phyloP scores from a whole-genome alignment of 2,797 vertebrate species.

The Gobionotothen gibberifrons region DNA sequence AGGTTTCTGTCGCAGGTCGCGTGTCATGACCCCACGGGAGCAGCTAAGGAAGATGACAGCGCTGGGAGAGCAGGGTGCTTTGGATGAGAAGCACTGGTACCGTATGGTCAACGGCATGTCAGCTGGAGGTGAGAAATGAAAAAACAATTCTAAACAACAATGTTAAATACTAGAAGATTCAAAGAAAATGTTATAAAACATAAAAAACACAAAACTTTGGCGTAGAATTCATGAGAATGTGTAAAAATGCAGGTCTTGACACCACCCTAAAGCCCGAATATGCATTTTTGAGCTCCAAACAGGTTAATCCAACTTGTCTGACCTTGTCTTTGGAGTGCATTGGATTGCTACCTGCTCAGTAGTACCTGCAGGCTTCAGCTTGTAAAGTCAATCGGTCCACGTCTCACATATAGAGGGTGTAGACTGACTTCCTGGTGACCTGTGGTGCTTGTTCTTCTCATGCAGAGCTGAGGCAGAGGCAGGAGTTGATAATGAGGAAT shows the following conservation, averaged over 20 bases:
- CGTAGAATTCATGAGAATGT: not conserved
- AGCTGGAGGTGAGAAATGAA: slow-evolving; percentile 85
- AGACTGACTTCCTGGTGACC: slow-evolving; percentile 17
- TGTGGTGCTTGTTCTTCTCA: slow-evolving; percentile 27
- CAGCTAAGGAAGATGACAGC: slow-evolving; percentile 90
- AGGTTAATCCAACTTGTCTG: not conserved
- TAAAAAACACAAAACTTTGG: not conserved
- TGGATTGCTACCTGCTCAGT: not conserved
- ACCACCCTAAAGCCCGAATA: not conserved
- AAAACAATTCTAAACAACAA: not conserved
- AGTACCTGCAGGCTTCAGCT: slow-evolving; percentile 15
- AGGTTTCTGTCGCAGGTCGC: slow-evolving; percentile 59
- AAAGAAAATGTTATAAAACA: not conserved
- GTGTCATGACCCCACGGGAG: slow-evolving; percentile 90
- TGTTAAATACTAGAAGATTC: not conserved
- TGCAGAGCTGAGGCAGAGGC: slow-evolving; percentile 91
- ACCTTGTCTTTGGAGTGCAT: slow-evolving; percentile 1
- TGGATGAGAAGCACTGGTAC: slow-evolving; percentile 93
- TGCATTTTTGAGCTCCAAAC: not conserved
- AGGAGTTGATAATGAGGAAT: slow-evolving; percentile 92
- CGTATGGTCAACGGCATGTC: slow-evolving; percentile 89
- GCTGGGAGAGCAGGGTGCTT: slow-evolving; percentile 85
- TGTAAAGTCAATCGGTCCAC: slow-evolving; percentile 28
- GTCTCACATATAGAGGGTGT: slow-evolving; percentile 9
- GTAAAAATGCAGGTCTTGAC: not conserved